Evolutionary conservation across 2,888 invertebrate genomes (phyloP).

Genomic region (Nymphalis c-album): DNA sequence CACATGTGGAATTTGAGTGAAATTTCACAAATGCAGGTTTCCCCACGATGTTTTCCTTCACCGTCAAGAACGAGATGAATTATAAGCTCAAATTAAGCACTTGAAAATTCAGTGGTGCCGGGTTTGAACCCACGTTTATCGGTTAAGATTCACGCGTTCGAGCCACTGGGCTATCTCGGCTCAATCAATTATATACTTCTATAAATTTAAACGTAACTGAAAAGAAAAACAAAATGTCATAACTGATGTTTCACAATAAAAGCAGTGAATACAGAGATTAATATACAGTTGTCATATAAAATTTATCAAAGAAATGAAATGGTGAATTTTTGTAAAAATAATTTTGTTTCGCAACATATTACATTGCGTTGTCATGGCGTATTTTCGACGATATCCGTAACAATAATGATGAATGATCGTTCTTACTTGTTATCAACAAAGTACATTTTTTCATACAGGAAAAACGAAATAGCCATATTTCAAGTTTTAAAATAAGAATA

Average conservation of each 20-base stretch:
- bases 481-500: too few species aligned
- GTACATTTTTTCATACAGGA: constrained; percentile 14
- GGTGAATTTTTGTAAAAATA: constrained; percentile 14
- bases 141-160: too few species aligned
- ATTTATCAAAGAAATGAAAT: constrained; percentile 17
- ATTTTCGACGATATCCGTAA: constrained; percentile 25
- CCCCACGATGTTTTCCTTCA: too few species aligned
- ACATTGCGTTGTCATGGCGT: constrained; percentile 27
- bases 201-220: background rate
- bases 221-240: constrained; percentile 3
- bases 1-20: too few species aligned
- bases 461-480: too few species aligned
- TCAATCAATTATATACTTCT: too few species aligned
- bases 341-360: constrained; percentile 25
- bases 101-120: too few species aligned
- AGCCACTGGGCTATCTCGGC: too few species aligned
- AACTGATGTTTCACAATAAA: constrained; percentile 9
- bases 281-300: constrained; percentile 21
- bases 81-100: too few species aligned
- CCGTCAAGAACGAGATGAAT: too few species aligned
- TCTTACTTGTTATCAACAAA: constrained; percentile 24
- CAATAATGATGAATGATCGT: constrained; percentile 33
- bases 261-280: constrained; percentile 1
- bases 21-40: too few species aligned
- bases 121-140: too few species aligned